phyloP scores from a whole-genome alignment of 2,888 invertebrate genomes.

The Synanthedon formicaeformis region DNA sequence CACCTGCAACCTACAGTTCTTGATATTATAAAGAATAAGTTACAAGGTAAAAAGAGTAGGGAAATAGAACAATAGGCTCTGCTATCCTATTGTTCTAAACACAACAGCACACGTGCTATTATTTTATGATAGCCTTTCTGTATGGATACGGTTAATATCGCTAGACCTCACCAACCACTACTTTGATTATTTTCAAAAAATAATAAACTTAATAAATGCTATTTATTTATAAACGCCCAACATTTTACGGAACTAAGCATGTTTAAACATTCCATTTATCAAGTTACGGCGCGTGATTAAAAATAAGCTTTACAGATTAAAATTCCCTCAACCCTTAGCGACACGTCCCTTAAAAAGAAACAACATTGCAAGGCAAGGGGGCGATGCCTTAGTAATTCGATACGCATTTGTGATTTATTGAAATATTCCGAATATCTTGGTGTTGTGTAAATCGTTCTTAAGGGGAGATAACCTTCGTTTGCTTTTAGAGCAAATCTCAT shows the following conservation, averaged over 20 bases:
- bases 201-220: too few relatives aligned
- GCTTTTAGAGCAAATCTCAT: constrained; percentile 32
- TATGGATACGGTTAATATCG: too few relatives aligned
- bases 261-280: background rate
- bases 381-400: constrained; percentile 57
- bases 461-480: constrained; percentile 58
- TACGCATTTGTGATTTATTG: constrained; percentile 66
- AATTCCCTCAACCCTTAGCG: constrained; percentile 43
- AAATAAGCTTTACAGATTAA: constrained; percentile 47
- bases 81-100: too few relatives aligned
- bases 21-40: too few relatives aligned
- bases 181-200: too few relatives aligned
- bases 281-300: constrained; percentile 26
- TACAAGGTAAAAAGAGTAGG: too few relatives aligned
- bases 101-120: too few relatives aligned
- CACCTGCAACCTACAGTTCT: too few relatives aligned
- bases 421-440: constrained; percentile 37
- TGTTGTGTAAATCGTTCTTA: constrained; percentile 51
- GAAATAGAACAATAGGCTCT: too few relatives aligned
- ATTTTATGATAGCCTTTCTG: too few relatives aligned
- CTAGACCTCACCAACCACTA: too few relatives aligned
- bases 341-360: constrained; percentile 20
- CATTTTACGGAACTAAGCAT: background rate
- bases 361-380: constrained; percentile 32
- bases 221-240: too few relatives aligned